A percentile compares a stretch with the other conserved stretches of the same genome.
Evolutionary conservation across 1,140 invertebrate genomes (phyloP).

Genomic region (Muscidifurax raptorellus): DNA sequence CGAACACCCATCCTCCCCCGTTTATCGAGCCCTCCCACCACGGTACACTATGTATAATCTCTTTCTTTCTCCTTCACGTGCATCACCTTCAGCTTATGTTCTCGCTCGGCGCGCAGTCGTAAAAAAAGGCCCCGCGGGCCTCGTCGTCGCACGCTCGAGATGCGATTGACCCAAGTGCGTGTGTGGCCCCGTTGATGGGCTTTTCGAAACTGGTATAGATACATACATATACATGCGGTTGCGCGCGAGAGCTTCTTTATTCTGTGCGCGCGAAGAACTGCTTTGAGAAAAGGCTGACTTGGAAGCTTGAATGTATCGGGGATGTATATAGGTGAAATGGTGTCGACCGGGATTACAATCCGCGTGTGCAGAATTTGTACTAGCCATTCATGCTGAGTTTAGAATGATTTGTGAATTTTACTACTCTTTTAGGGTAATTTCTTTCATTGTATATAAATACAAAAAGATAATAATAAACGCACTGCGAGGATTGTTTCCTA

Average conservation of each 20-base stretch:
- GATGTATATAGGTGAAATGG: no score
- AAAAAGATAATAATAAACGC: no score
- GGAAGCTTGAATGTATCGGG: no score
- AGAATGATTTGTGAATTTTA: no score
- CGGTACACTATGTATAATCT: not conserved
- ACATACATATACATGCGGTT: not conserved
- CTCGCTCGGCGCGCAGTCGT: not conserved
- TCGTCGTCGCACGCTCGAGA: slow-evolving; percentile 33
- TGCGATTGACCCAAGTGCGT: slow-evolving; percentile 42
- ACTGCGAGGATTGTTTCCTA: no score
- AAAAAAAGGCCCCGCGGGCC: slow-evolving; percentile 31
- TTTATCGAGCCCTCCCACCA: not conserved
- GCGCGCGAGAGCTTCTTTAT: not conserved
- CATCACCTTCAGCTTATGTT: not conserved
- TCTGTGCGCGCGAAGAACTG: not conserved
- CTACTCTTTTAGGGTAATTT: no score
- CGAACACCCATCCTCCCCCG: not conserved
- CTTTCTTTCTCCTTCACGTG: not conserved
- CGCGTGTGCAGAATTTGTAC: no score
- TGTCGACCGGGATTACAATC: no score
- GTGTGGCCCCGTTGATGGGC: slow-evolving; percentile 44
- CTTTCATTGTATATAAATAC: no score
- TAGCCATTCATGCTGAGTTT: no score
- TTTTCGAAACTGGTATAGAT: slow-evolving; percentile 43
- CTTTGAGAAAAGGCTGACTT: no score